Evolutionary conservation across 2,888 invertebrate genomes (phyloP).

Genomic region (Dermolepida albohirtum): DNA sequence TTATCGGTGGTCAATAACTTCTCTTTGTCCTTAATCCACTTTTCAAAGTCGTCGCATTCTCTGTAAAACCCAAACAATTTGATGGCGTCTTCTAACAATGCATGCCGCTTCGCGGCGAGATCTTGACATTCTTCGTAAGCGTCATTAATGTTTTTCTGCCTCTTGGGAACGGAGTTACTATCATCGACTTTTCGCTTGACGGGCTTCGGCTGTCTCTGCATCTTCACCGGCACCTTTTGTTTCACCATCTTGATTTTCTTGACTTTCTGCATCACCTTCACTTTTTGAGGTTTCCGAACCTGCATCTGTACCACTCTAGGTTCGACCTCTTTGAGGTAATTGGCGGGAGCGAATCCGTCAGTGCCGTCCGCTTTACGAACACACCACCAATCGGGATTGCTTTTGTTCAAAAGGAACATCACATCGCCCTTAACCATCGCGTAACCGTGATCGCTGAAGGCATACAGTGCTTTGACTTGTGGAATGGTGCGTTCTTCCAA

Average conservation of each 20-base stretch:
- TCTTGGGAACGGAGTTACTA: slow-evolving; percentile 82
- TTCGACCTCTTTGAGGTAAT: slow-evolving; percentile 93
- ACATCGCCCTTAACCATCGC: slow-evolving; percentile 89
- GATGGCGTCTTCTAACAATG: slow-evolving; percentile 91
- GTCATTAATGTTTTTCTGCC: slow-evolving; percentile 82
- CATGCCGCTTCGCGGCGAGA: slow-evolving; percentile 83
- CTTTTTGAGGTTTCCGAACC: slow-evolving; percentile 84
- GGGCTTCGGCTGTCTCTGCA: slow-evolving; percentile 65
- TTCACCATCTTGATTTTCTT: slow-evolving; percentile 91
- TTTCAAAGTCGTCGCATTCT: slow-evolving; percentile 97
- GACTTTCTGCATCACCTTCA: slow-evolving; percentile 85
- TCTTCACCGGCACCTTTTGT: slow-evolving; percentile 83
- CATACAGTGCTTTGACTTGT: slow-evolving; percentile 88
- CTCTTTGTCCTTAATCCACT: slow-evolving; percentile 97
- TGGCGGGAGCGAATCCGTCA: slow-evolving; percentile 98
- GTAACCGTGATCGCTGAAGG: slow-evolving; percentile 93
- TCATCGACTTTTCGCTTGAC: slow-evolving; percentile 67
- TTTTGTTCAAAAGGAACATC: slow-evolving; percentile 93
- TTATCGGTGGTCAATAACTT: slow-evolving; percentile 86
- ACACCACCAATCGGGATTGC: slow-evolving; percentile 99
- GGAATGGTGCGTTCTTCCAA: slow-evolving; percentile 88
- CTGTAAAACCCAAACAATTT: slow-evolving; percentile 92
- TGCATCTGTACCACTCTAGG: slow-evolving; percentile 87
- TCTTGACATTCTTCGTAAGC: slow-evolving; percentile 86
- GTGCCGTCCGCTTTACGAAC: slow-evolving; percentile 89